Evolutionary conservation across 2,888 invertebrate genomes (phyloP), one percentile per base, ranked within the genome.

Genomic region (Athrips mouffetella): DNA sequence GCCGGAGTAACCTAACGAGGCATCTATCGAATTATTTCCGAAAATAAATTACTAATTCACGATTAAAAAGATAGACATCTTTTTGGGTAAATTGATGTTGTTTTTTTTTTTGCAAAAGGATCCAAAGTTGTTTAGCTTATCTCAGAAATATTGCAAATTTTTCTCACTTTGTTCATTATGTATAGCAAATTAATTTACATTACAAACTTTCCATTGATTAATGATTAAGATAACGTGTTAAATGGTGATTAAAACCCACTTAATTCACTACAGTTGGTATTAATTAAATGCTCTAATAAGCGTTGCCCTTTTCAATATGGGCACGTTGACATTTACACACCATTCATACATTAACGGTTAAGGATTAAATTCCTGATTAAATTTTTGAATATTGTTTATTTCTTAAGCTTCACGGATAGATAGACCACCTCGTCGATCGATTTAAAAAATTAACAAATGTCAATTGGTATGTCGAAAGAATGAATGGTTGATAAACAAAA

Each of bases 291-390:
- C 66, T 66, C 70, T 71, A 73, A 73, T 72, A 73, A 68, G 68
- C 56, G 60, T 57, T 77, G 79, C 74, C 80, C 76, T 81, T 80
- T 80, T 59, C 55, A 57, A 58, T 58, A 60, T 61, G 57, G 76
- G 74, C 70, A 75, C 73, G 81, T 73, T 81, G 83, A 76, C 84
- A 80, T 84, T 83, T 83, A 79, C 77, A 44, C 25, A 29, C 10
- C 20, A 20, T 47, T 41, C 20, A 47, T 76, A 79, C 76, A 75
- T 48, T 47, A 56, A 62, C 46, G 57, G 56, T 51, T 52, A 65
- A 60, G 61, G 67, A 73, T 69, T 67, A 66, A 76, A 73, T 58
- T 60, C 54, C 54, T 66, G 62, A 70, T 74, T 67, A 65, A 64
- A 37, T 50, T 42, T 44, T 42, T 46, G 35, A 35, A 42, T 39